Evolutionary conservation across 1,140 invertebrate genomes (phyloP), one percentile per base, ranked within the genome.

Genomic region (Drosophila parvula): DNA sequence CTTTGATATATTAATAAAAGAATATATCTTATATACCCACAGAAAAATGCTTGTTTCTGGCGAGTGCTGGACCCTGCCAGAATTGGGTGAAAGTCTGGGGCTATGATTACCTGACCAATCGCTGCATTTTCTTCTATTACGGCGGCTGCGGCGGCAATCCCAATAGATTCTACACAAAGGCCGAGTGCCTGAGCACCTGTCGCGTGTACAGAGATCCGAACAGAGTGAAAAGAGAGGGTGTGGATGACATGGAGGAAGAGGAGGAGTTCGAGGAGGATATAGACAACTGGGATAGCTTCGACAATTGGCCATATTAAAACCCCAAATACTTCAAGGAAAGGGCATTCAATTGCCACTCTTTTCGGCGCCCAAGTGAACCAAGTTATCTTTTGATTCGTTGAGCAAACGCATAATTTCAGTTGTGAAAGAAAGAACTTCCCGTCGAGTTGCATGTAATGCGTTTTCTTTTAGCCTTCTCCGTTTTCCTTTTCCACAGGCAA

Each of bases 141-240:
- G 78, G 78, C 5, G 81, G 81, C n/a, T 84, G 81, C 48, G 81
- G 81, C 4, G 81, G 81, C 2, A 84, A 84, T 74, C 81, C 81
- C 0, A 84, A 84, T 67, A 74, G 81, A 0, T 84, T 84, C 12
- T 60, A 57, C 9, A 70, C 68, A 0, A 65, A 80, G 28, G 30
- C 51, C 0, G 82, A 84, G 11, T 84, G 81, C 51, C 30, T 84
- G 18, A 6, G 41, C 0, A 71, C 60, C 0, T 84, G 81, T 28
- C 53, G 62, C 8, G 81, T 84, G 4, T 9, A 44, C 4, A 58
- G n/a, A 32, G n/a, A 55, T 0, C 14, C 22, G 1, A 38, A 40
- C 3, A 74, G 73, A 5, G n/a, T 10, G 0, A 77, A 60, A 40
- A 59, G 74, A 9, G 30, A 59, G 4, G 18, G 12, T 0, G 12